Evolutionary conservation across 2,797 vertebrate species (phyloP).

Genomic region (Cetoscarus ocellatus): DNA sequence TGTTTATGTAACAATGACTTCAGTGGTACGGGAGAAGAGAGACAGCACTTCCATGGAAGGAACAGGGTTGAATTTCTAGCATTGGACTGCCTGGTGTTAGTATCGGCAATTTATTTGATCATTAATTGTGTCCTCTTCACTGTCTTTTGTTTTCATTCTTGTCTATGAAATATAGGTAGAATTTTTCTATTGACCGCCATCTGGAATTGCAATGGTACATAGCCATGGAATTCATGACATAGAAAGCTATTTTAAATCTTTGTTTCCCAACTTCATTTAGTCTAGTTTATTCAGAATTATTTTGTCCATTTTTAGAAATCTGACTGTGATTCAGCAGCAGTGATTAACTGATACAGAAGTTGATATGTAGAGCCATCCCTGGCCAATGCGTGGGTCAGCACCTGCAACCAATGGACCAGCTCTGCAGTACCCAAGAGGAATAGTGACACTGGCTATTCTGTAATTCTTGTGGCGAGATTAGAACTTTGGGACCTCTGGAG

Average conservation of each 20-base stretch:
- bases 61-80: background rate
- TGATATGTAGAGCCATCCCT: slow-evolving; percentile 19
- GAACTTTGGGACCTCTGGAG: slow-evolving; percentile 40
- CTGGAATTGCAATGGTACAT: background rate
- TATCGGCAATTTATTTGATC: background rate
- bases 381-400: slow-evolving; percentile 23
- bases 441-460: slow-evolving; percentile 31
- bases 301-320: slow-evolving; percentile 15
- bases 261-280: slow-evolving; percentile 21
- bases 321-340: slow-evolving; percentile 19
- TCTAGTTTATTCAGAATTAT: slow-evolving; percentile 12
- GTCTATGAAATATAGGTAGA: background rate
- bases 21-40: slow-evolving; percentile 45
- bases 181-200: background rate
- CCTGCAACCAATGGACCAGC: slow-evolving; percentile 26
- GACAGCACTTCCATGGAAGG: slow-evolving; percentile 18
- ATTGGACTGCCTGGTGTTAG: background rate
- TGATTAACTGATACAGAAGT: slow-evolving; percentile 20
- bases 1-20: slow-evolving; percentile 66
- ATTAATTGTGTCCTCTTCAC: background rate
- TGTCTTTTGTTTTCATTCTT: background rate
- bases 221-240: background rate
- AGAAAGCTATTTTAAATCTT: background rate
- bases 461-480: slow-evolving; percentile 56
- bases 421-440: slow-evolving; percentile 8